Conservation (phyloP, 2,888 invertebrate species). For the Creontiades dilutus region DNA sequence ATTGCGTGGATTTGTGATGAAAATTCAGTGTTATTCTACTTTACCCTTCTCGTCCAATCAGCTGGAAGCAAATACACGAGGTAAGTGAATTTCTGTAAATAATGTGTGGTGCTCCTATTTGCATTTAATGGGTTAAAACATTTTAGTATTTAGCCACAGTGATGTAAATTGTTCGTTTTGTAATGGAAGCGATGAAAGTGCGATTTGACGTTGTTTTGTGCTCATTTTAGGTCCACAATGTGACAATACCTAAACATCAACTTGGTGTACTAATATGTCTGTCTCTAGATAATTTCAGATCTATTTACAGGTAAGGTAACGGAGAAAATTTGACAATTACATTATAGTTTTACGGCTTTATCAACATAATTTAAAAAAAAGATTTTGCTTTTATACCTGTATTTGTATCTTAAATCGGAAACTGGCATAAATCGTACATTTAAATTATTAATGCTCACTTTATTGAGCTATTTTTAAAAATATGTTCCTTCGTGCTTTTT, state of each 20-base stretch:
- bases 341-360: too few relatives aligned
- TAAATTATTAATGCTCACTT: too few relatives aligned
- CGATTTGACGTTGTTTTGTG: slow-evolving; percentile 37
- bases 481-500: too few relatives aligned
- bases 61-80: not conserved
- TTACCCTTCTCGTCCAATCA: too few relatives aligned
- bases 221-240: too few relatives aligned
- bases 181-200: slow-evolving; percentile 63
- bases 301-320: not conserved
- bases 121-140: not conserved
- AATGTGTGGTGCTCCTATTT: not conserved
- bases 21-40: not conserved
- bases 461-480: too few relatives aligned
- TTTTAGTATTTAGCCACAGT: not conserved
- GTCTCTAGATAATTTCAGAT: not conserved
- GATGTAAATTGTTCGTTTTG: not conserved
- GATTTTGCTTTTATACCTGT: too few relatives aligned
- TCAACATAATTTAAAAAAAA: too few relatives aligned
- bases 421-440: too few relatives aligned
- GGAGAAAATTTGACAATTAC: not conserved
- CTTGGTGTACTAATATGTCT: not conserved
- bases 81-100: slow-evolving; percentile 29
- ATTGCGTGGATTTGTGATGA: not conserved
- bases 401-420: too few relatives aligned
- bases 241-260: too few relatives aligned